Base-by-base conservation (phyloP, 2,888 invertebrate genomes). In the Clitarchus hookeri region DNA sequence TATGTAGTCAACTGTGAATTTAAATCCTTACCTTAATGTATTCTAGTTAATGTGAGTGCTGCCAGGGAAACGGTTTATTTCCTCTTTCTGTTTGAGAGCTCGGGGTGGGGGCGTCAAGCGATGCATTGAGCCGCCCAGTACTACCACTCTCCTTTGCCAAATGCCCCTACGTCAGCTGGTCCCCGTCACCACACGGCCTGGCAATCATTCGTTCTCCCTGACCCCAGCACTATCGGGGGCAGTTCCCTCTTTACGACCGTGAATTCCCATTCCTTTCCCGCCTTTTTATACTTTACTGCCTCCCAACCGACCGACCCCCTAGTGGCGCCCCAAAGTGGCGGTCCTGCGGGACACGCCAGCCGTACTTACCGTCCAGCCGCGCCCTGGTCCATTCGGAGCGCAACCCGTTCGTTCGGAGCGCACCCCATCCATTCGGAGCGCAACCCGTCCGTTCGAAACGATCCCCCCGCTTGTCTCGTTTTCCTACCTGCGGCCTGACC, bases 181-280 rank as follows among this genome's bases (percentile, higher is more conserved):
- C 8, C 65, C 19, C 65, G 48, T 65, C 65, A 65, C 65, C 65
- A n/a, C 16, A 8, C 65, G 65, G 8, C 23, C 65, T 8, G 65
- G 65, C n/a, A 65, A 65, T 65, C 65, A 65, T 65, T 65, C 65
- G 6, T 65, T 65, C n/a, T n/a, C 16, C 65, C 65, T 65, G 65
- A 65, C 65, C 23, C 65, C n/a, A 65, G 65, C 65, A 19, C 65
- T 65, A 65, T 65, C 65, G 65, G 23, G 65, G 65, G 65, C n/a
- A 65, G 65, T 65, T 65, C 65, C 65, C 65, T 65, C 65, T 65
- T 65, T 65, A 65, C 65, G 65, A 65, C 65, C 65, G 65, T 65
- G 65, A 6, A n/a, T 65, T 65, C n/a, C 65, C 65, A 65, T 65
- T 65, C 65, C 65, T 65, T 65, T n/a, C 65, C 65, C n/a, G 65